Conservation (phyloP, 2,888 invertebrate species). For the Diogma glabrata region DNA sequence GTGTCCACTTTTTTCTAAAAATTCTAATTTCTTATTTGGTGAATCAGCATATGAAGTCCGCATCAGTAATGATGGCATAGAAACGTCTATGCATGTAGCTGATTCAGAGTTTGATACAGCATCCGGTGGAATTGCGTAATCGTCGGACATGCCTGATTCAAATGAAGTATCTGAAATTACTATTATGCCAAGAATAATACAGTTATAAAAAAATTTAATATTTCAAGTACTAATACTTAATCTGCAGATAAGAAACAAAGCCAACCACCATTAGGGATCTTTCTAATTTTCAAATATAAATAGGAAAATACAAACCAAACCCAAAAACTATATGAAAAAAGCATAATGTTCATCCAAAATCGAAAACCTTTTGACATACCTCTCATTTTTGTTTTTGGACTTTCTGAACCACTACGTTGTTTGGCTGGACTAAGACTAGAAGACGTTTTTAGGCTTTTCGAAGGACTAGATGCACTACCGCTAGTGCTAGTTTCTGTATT, state of each 20-base stretch:
- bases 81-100: slow-evolving; percentile 65
- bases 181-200: slow-evolving; percentile 23
- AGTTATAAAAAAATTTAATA: too few species aligned
- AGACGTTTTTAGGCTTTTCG: slow-evolving; percentile 76
- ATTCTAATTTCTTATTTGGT: slow-evolving; percentile 54
- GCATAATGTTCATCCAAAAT: too few species aligned
- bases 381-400: slow-evolving; percentile 69
- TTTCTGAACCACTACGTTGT: slow-evolving; percentile 66
- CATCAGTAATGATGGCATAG: slow-evolving; percentile 53
- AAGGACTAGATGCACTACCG: slow-evolving; percentile 65
- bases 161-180: slow-evolving; percentile 72
- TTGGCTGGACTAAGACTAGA: slow-evolving; percentile 78
- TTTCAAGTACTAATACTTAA: too few species aligned
- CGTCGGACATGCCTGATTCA: slow-evolving; percentile 90
- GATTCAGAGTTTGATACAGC: slow-evolving; percentile 60
- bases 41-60: slow-evolving; percentile 46
- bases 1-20: slow-evolving; percentile 76
- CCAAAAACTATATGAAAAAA: too few species aligned
- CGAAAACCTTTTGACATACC: slow-evolving; percentile 42
- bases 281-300: too few species aligned
- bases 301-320: too few species aligned
- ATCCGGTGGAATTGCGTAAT: slow-evolving; percentile 94
- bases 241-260: too few species aligned
- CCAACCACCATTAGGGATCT: too few species aligned
- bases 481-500: slow-evolving; percentile 46